Evolutionary conservation across 2,113 vertebrate genomes (phyloP), one percentile per base, ranked within the genome.

Genomic region (Daubentonia madagascariensis): DNA sequence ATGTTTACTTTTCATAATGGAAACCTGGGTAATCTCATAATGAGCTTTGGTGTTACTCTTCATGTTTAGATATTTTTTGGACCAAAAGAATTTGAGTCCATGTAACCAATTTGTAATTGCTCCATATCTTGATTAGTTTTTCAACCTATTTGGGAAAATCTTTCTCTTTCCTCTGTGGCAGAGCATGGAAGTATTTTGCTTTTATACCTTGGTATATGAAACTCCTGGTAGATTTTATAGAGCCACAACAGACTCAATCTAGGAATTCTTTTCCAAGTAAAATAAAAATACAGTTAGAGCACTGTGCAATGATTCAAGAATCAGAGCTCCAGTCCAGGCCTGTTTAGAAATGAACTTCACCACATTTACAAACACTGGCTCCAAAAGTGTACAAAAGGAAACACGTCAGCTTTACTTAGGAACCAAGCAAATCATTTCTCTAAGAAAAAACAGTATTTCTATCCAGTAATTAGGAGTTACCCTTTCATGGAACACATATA

Each of bases 401-500:
- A 93, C 76, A 90, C 0, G 1, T 83, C 81, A 96, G 88, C 89
- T 97, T 97, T 97, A 96, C 88, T 96, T 97, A 97, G 79, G 95
- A 95, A 89, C 83, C 7, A 94, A 97, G 83, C 90, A 98, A 98
- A 97, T 97, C 45, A 87, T 89, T 95, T 96, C 63, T 94, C 45
- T 61, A 92, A 95, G 86, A 57, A 84, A 92, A 97, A 97, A 91
- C 65, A 85, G 65, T 89, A 43, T 97, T 97, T 97, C 79, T 86
- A 12, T 65, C 20, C 11, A 2, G 57, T 96, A 98, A 95, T 96
- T 97, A 93, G 52, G 91, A 94, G 79, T 84, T 89, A 45, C 28
- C 8, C 52, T 83, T 93, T 93, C 61, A 68, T 67, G 93, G 91
- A 95, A 91, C 75, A 97, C 80, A 97, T 89, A 89, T 18, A 92